Base-by-base conservation (phyloP, 2,888 invertebrate species). In the Belgica antarctica region DNA sequence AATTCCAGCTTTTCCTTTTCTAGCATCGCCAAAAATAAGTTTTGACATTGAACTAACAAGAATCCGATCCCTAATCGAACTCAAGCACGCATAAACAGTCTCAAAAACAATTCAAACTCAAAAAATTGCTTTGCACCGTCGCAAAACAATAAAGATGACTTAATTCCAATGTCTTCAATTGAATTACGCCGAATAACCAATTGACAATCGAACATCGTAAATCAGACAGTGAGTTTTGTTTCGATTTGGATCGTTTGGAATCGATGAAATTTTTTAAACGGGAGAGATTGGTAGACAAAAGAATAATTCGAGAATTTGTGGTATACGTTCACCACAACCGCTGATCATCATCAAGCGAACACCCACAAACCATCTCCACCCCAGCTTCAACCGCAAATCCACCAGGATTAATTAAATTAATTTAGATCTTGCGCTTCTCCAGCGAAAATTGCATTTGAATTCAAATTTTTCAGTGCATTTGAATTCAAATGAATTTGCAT, bases 391-490 rank as follows among this genome's bases (percentile, higher is more conserved):
- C n/a, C n/a, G n/a, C n/a, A n/a, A n/a, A n/a, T n/a, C n/a, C n/a
- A n/a, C n/a, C n/a, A n/a, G n/a, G n/a, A n/a, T 59, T 12, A 59
- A 31, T 31, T 31, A 25, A 25, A 25, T 27, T 59, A 25, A 61
- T 7, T 10, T n/a, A 61, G 22, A 22, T 15, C 7, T 12, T 10
- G 10, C 25, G 61, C 17, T 46, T 27, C 22, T 66, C 46, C 66
- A 66, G 34, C 68, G 57, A 57, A 68, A 68, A 57, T 66, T 68
- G 17, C 31, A 47, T 52, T 68, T n/a, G n/a, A n/a, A n/a, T n/a
- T n/a, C n/a, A n/a, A n/a, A n/a, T n/a, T n/a, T 65, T 46, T 46
- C 68, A 52, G 22, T 47, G 65, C 65, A 62, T 62, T 62, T 31
- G 19, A 31, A 62, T 62, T 22, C 22, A 25, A 63, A 41, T 36